A percentile compares a stretch with the other conserved stretches of the same genome.
Conservation (phyloP, 2,797 vertebrate genomes). For the Mus spretus region DNA sequence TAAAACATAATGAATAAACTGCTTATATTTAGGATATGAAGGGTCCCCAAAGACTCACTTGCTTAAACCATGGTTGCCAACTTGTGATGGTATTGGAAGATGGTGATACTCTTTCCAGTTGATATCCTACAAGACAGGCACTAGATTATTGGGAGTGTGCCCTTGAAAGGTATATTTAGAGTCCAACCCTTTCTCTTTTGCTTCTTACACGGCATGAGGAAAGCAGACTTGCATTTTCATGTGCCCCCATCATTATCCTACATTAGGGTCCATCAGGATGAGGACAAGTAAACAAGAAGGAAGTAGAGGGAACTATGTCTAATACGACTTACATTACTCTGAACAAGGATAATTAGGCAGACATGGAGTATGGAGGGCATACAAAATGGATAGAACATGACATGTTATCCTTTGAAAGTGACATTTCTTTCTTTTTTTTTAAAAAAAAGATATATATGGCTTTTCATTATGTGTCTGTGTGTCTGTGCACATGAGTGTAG, state of each 20-base stretch:
- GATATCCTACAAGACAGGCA: neutral
- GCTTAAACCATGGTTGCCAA: neutral
- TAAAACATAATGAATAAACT: constrained; percentile 62
- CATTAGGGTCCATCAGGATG: neutral
- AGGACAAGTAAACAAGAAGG: neutral
- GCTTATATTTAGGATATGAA: neutral
- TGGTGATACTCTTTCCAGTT: neutral
- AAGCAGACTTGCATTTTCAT: neutral
- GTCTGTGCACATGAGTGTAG: neutral
- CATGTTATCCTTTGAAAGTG: neutral
- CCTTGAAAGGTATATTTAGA: neutral
- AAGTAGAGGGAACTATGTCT: neutral
- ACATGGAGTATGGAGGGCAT: too few species aligned
- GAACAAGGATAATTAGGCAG: neutral
- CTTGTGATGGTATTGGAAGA: neutral
- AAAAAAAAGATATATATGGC: neutral
- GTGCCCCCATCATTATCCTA: too few species aligned
- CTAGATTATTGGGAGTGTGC: neutral
- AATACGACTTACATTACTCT: neutral
- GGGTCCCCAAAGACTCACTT: too few species aligned
- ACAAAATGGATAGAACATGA: neutral
- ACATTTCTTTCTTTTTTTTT: neutral
- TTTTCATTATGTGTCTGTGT: too few species aligned
- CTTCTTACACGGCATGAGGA: neutral
- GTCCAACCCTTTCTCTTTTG: neutral